phyloP scores from a whole-genome alignment of 2,113 vertebrate species.

The Cettia cetti region DNA sequence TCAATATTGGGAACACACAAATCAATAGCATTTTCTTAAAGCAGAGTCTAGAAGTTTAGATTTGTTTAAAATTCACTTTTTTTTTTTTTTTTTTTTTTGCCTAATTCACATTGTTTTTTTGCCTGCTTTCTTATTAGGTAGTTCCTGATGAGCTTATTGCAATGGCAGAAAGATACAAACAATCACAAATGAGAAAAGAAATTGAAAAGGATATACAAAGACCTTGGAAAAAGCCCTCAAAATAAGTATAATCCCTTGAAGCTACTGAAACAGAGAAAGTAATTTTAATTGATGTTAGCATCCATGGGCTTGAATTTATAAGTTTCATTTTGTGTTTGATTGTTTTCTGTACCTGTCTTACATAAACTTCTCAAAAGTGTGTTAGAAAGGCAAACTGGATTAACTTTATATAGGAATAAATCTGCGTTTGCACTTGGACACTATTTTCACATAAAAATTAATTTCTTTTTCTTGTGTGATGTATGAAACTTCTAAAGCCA shows the following conservation, averaged over 20 bases:
- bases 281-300: background rate
- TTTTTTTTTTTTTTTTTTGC: too few relatives aligned
- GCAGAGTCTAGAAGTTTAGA: background rate
- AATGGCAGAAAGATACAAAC: constrained; percentile 89
- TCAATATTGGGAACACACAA: background rate
- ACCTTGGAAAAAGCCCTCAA: constrained; percentile 30
- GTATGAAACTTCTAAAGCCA: background rate
- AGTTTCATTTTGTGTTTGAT: background rate
- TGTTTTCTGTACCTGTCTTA: background rate
- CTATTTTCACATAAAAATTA: background rate
- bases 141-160: constrained; percentile 83
- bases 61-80: background rate
- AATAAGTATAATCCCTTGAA: background rate
- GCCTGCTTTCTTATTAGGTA: constrained; percentile 68
- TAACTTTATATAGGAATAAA: background rate
- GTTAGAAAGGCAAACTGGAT: background rate
- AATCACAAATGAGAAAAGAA: constrained; percentile 75
- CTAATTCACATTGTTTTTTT: background rate
- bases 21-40: background rate
- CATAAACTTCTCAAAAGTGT: background rate
- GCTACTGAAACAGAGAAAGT: background rate
- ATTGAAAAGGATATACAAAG: constrained; percentile 67
- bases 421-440: background rate
- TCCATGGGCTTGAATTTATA: background rate
- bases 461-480: background rate